Base-by-base conservation (phyloP, 2,113 vertebrate species). In the Edolisoma coerulescens region DNA sequence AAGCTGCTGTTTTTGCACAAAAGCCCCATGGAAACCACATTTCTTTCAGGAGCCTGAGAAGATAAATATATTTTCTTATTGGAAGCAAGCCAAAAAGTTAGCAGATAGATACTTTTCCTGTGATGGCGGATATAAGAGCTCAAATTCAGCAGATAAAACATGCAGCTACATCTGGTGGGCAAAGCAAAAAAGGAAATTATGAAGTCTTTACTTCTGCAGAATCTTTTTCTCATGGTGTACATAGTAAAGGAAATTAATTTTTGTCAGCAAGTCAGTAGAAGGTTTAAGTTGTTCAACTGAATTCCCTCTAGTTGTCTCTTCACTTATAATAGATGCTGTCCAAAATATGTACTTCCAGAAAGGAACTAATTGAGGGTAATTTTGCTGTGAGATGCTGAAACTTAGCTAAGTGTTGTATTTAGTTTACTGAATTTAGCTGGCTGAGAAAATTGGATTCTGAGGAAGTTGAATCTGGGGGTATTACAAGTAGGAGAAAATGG, bases 291-390 rank as follows among this genome's bases (percentile, higher is more conserved):
- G 41, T 84, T 95, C 56, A 65, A 15, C 59, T 88, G 79, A 91
- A 93, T 88, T 56, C 50, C 60, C 95, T 79, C 65, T 74, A 84
- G 73, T 92, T 90, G 64, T 73, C 61, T 93, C 68, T 86, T 32
- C 37, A n/a, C 33, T 63, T 86, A 45, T 13, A 80, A 86, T 60
- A 88, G 50, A 61, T 77, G 47, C 50, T 76, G 74, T 88, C 35
- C 79, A 86, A 96, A 92, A 75, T 60, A 28, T 35, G 16, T 88
- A 52, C 76, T 90, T 91, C 41, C 69, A 90, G 73, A 86, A 91
- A 75, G 63, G 42, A 93, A 22, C 64, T 92, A 93, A 93, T 70
- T 96, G 70, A 86, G n/a, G 18, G 52, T 90, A 95, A 93, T 92
- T 95, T 92, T 90, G 47, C 39, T 80, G 16, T 67, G 52, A 81